These are phyloP conservation scores for Neotoma lepida DNA, from an alignment of 2,113 vertebrate genomes.

Conservation along the genomic window DNA sequence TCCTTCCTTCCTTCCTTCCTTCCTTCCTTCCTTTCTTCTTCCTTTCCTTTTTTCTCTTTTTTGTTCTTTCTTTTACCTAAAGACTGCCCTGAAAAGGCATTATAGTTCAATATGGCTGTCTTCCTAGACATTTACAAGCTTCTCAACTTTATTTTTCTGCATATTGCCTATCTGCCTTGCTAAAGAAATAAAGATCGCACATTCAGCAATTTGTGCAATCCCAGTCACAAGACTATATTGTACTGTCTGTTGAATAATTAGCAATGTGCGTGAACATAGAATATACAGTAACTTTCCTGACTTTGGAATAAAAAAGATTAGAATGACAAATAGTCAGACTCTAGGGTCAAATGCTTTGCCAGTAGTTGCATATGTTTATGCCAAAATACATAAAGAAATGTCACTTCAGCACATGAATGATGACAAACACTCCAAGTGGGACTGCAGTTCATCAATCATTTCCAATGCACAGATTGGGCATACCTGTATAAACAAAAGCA, in stretches of 20 bases:
- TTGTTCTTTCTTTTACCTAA: not conserved
- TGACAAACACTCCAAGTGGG: slow-evolving; percentile 90
- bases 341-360: slow-evolving; percentile 91
- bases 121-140: slow-evolving; percentile 79
- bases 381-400: slow-evolving; percentile 93
- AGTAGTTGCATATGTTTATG: slow-evolving; percentile 92
- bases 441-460: slow-evolving; percentile 91
- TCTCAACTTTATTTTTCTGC: slow-evolving; percentile 81
- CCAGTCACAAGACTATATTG: slow-evolving; percentile 79
- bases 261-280: slow-evolving; percentile 79
- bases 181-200: slow-evolving; percentile 81
- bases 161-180: slow-evolving; percentile 74
- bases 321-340: slow-evolving; percentile 91
- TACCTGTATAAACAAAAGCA: slow-evolving; percentile 91
- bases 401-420: slow-evolving; percentile 91
- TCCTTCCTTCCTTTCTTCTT: not conserved
- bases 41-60: not conserved
- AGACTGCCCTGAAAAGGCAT: slow-evolving; percentile 74
- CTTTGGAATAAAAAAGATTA: slow-evolving; percentile 86
- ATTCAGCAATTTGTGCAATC: slow-evolving; percentile 83
- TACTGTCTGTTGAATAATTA: slow-evolving; percentile 88
- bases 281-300: slow-evolving; percentile 86
- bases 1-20: not conserved
- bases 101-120: slow-evolving; percentile 77
- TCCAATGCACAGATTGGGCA: slow-evolving; percentile 88